Conservation (phyloP, 2,113 vertebrate species). For the Passerina amoena region DNA sequence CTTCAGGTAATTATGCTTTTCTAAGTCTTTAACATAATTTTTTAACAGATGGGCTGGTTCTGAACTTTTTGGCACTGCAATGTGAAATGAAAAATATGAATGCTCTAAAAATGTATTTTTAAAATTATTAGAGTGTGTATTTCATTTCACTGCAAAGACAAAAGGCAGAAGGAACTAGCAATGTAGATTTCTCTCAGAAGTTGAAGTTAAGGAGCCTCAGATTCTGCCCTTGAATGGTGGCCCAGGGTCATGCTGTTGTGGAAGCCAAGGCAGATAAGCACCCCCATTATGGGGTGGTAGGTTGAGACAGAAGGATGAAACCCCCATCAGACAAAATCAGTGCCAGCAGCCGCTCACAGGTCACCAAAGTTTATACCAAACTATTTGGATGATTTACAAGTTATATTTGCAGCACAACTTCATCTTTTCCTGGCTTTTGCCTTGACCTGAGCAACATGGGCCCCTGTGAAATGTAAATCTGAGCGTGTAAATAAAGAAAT, state of each 20-base stretch:
- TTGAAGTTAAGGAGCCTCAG: not conserved
- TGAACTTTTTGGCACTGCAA: not conserved
- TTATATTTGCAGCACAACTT: slow-evolving; percentile 28
- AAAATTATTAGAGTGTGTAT: not conserved
- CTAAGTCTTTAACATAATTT: not conserved
- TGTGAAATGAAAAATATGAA: not conserved
- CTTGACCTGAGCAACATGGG: not conserved
- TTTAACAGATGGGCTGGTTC: not conserved
- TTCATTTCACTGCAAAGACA: not conserved
- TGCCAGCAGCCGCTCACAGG: not conserved
- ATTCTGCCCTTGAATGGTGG: not conserved
- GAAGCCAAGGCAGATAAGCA: not conserved
- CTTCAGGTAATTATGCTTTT: not conserved
- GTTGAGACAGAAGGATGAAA: not conserved
- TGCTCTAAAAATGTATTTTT: not conserved
- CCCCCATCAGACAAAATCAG: not conserved
- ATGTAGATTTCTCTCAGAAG: not conserved
- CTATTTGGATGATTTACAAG: not conserved
- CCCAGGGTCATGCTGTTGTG: not conserved
- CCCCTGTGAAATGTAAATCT: not conserved
- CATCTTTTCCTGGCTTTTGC: slow-evolving; percentile 39
- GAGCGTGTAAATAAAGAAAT: not conserved
- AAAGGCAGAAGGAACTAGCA: not conserved
- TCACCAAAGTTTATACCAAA: not conserved
- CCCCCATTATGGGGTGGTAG: rapidly evolving